Evolutionary conservation across 2,888 invertebrate species (phyloP).

Genomic region (Agrochola lychnidis): DNA sequence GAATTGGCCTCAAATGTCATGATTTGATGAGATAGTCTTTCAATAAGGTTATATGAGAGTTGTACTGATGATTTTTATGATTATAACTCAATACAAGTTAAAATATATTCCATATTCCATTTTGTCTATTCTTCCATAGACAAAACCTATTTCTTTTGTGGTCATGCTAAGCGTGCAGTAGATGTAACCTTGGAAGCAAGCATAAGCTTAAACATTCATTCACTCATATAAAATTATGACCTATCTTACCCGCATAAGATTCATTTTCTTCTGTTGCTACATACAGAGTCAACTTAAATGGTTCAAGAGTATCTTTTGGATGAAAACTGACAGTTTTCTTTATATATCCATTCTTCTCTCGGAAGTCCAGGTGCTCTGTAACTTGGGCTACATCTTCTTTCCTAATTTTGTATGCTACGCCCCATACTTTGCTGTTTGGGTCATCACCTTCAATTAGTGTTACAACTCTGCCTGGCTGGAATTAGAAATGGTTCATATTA

Average conservation of each 20-base stretch:
- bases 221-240: not conserved
- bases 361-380: constrained; percentile 95
- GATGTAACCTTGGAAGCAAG: not conserved
- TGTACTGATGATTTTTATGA: too few relatives aligned
- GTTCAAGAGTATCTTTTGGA: constrained; percentile 89
- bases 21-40: too few relatives aligned
- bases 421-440: constrained; percentile 94
- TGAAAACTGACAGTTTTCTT: constrained; percentile 93
- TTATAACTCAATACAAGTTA: too few relatives aligned
- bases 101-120: too few relatives aligned
- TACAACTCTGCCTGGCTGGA: constrained; percentile 96
- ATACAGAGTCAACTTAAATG: constrained; percentile 94
- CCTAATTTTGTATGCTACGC: constrained; percentile 97
- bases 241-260: constrained; percentile 91
- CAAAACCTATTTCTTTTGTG: too few relatives aligned
- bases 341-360: constrained; percentile 98
- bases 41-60: too few relatives aligned
- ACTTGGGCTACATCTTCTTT: constrained; percentile 93
- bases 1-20: too few relatives aligned
- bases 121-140: too few relatives aligned
- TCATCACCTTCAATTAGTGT: constrained; percentile 93
- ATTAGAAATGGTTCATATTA: constrained; percentile 33
- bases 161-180: not conserved
- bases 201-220: not conserved
- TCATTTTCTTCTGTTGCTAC: constrained; percentile 95